Percentiles rank a stretch among this genome's conserved stretches.
These are phyloP conservation scores for Lagopus leucura DNA, from an alignment of 2,113 vertebrate genomes.

Conservation along the genomic window DNA sequence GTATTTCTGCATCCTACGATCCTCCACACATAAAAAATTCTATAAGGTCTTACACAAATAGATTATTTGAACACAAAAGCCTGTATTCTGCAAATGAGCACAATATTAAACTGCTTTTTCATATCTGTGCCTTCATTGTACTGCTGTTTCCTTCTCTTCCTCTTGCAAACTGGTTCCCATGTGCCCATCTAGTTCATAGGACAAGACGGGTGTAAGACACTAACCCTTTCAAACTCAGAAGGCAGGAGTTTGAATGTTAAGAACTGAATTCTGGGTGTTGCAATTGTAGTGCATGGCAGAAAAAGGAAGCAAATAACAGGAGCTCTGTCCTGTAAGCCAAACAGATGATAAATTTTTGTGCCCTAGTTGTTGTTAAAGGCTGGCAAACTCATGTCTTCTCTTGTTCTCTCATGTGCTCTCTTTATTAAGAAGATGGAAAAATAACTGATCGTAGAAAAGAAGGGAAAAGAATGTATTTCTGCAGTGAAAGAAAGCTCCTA, in stretches of 20 bases:
- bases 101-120: neutral
- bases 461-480: neutral
- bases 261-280: neutral
- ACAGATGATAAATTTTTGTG: neutral
- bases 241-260: neutral
- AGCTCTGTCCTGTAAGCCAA: neutral
- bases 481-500: neutral
- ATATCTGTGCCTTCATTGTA: neutral
- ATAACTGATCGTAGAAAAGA: neutral
- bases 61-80: neutral
- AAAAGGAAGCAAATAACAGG: constrained; percentile 5
- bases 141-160: neutral
- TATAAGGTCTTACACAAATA: neutral
- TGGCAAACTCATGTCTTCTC: neutral
- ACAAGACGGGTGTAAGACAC: neutral
- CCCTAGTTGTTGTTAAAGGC: neutral
- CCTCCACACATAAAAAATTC: neutral
- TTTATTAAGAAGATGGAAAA: neutral
- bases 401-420: no score
- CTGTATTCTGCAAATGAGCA: neutral
- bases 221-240: constrained; percentile 6
- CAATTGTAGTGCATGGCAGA: neutral
- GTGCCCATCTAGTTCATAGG: neutral
- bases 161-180: neutral
- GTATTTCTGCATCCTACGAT: neutral